Evolutionary conservation across 2,113 vertebrate genomes (phyloP), one percentile per base, ranked within the genome.

Genomic region (Notothenia coriiceps): DNA sequence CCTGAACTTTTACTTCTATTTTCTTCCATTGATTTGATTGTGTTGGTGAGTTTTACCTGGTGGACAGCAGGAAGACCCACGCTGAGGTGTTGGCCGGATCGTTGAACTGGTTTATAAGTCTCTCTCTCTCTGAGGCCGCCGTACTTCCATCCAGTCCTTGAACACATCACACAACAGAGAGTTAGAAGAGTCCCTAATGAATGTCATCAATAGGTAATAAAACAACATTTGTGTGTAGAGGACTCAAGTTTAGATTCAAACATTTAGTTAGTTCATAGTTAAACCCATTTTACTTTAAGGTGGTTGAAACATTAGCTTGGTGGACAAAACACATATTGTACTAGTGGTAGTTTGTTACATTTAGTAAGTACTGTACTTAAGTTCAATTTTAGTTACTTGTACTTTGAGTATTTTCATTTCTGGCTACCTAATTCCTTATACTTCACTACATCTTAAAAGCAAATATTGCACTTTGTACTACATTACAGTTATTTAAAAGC

Each of bases 21-120:
- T n/a, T n/a, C 17, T 29, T 1, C 15, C 49, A 43, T 29, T 33
- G 2, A 25, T 47, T 17, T 43, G 14, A 47, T n/a, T 35, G 18
- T 5, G 50, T 2, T 1, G 20, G n/a, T 17, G 2, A 29, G 60
- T 25, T 35, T 65, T 88, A 94, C 98, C 98, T 96, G 56, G 98
- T 99, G 29, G 98, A 99, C 62, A 99, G 93, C 70, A 99, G 93
- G 87, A 99, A 99, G 40, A 99, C 94, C 95, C 94, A 97, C 7
- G 96, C 94, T 44, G 96, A 95, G 43, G 93, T 93, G 79, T 98
- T 99, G 87, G 88, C 93, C 14, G 97, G 96, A 87, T 98, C 97
- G 61, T 99, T 99, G 92, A 99, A 99, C 91, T 98, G 97, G 91
- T 98, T 99, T 83, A 99, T 99, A 73, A 99, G 94, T 13, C 97